Evolutionary conservation across 2,797 vertebrate species (phyloP).

Genomic region (Hippocampus kuda): DNA sequence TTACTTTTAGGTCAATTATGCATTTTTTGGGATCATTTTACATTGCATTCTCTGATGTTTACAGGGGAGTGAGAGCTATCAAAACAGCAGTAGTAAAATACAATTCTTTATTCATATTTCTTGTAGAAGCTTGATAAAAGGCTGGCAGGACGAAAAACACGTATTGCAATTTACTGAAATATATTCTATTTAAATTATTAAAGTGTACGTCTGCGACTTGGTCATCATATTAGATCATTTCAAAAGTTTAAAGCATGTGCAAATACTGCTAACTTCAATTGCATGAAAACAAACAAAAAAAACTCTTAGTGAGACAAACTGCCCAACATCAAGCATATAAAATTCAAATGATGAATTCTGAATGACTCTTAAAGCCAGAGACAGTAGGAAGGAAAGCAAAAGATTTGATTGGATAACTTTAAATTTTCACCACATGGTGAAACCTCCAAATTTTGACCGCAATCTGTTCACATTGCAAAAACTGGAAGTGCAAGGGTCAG

Average conservation of each 20-base stretch:
- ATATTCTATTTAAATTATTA: not conserved
- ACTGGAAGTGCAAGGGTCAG: not conserved
- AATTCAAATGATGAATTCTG: not conserved
- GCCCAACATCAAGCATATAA: not conserved
- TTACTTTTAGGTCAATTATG: not conserved
- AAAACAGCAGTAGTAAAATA: not conserved
- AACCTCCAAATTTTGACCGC: not conserved
- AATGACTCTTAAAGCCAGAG: not conserved
- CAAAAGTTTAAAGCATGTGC: not conserved
- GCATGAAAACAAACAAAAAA: not conserved
- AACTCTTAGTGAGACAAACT: not conserved
- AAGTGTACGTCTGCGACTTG: not conserved
- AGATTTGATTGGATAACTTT: not conserved
- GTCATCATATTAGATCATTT: not conserved
- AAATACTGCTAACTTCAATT: not conserved
- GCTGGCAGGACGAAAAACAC: not conserved
- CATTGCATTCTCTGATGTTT: not conserved
- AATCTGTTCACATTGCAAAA: not conserved
- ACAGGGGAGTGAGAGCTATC: not conserved
- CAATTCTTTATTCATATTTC: slow-evolving; percentile 4
- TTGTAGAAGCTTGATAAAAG: not conserved
- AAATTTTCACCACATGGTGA: not conserved
- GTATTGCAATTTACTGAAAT: not conserved
- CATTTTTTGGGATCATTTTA: not conserved
- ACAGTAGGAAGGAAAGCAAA: not conserved